Conservation (phyloP, 2,888 invertebrate genomes). For the Sepioteuthis lessoniana region DNA sequence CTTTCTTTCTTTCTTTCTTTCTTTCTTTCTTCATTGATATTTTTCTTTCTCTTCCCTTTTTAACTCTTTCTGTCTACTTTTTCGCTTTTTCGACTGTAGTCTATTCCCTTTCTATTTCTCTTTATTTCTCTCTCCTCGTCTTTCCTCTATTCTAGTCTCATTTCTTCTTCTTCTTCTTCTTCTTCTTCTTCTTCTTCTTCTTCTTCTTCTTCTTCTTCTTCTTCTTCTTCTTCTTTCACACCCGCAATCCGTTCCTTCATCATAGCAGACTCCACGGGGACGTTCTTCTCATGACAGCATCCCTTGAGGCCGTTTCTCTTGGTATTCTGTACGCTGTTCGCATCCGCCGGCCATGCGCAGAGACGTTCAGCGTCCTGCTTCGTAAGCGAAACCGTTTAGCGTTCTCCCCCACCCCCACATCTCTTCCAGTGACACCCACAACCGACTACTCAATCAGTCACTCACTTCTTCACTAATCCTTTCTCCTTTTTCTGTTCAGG, state of each 20-base stretch:
- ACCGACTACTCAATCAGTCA: neutral
- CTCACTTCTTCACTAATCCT: neutral
- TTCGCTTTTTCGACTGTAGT: no score
- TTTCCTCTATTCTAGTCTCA: neutral
- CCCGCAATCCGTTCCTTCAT: neutral
- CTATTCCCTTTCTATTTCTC: no score
- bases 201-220: neutral
- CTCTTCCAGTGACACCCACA: neutral
- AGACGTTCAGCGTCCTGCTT: neutral
- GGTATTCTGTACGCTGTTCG: neutral
- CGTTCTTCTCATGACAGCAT: slow-evolving; percentile 23
- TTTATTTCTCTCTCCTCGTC: neutral
- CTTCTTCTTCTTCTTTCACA: neutral
- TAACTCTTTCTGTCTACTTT: no score
- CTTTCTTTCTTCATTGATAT: no score
- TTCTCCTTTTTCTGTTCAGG: neutral
- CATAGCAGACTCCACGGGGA: neutral
- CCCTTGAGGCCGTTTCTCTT: slow-evolving; percentile 3
- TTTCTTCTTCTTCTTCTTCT: neutral
- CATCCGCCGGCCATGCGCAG: neutral
- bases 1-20: no score
- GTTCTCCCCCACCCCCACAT: neutral
- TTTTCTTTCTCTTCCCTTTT: no score
- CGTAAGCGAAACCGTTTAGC: slow-evolving; percentile 23
- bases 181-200: neutral